phyloP scores from a whole-genome alignment of 2,797 vertebrate species.

The Sphenodon punctatus region DNA sequence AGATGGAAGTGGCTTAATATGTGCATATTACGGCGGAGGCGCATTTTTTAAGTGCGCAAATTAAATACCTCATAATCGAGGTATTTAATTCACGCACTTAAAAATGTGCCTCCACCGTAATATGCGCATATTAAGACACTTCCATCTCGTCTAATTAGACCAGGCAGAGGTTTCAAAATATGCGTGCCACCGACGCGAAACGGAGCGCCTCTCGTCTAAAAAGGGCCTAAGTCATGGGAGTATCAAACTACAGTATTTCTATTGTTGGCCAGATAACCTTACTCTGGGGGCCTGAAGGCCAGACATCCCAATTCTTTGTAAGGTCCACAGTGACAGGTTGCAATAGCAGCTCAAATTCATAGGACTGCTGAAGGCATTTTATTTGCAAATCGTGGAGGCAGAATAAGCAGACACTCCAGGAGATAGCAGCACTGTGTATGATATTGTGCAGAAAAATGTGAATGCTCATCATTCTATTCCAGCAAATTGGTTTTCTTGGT shows the following conservation, averaged over 20 bases:
- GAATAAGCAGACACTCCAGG: conserved; percentile 3
- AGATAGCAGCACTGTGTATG: not conserved
- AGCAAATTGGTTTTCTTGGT: conserved; percentile 47
- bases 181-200: no score
- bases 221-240: not conserved
- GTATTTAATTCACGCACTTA: no score
- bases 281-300: not conserved
- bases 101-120: no score
- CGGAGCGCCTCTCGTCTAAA: not conserved
- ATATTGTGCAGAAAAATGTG: not conserved
- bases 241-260: not conserved
- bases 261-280: not conserved
- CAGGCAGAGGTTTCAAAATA: no score
- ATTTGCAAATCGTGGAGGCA: conserved; percentile 35
- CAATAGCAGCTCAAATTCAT: not conserved
- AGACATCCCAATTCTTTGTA: not conserved
- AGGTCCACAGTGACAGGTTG: not conserved
- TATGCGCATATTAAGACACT: no score
- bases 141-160: no score
- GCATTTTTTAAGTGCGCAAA: no score
- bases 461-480: not conserved
- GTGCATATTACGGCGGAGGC: no score
- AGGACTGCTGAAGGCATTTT: conserved; percentile 1
- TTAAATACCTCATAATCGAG: no score
- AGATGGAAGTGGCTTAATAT: no score